Evolutionary conservation across 2,888 invertebrate species (phyloP).

Genomic region (Lepeophtheirus nordmannii): DNA sequence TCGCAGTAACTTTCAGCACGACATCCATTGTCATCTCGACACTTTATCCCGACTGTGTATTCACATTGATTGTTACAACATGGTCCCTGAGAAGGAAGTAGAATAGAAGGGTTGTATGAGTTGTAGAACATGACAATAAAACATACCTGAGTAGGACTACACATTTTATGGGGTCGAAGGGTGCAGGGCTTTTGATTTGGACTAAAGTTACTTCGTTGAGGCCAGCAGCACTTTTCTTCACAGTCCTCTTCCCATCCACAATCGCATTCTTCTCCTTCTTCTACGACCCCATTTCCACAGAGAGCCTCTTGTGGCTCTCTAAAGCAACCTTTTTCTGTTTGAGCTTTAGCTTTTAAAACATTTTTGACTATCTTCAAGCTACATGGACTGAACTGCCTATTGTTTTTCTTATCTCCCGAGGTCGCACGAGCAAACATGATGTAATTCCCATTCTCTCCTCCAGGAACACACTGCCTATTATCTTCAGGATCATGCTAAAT

Average conservation of each 20-base stretch:
- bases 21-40: conserved; percentile 83
- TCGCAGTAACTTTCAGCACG: conserved; percentile 81
- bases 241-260: conserved; percentile 98
- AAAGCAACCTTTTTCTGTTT: conserved; percentile 78
- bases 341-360: conserved; percentile 76
- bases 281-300: conserved; percentile 95
- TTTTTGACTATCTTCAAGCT: conserved; percentile 80
- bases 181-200: conserved; percentile 66
- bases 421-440: conserved; percentile 97
- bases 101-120: background rate
- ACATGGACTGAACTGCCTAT: conserved; percentile 91
- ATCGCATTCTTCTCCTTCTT: conserved; percentile 92
- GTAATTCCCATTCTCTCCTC: conserved; percentile 90
- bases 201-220: conserved; percentile 64
- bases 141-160: conserved; percentile 64
- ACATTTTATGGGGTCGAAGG: conserved; percentile 54
- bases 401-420: conserved; percentile 91
- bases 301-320: conserved; percentile 83
- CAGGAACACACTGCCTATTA: conserved; percentile 63
- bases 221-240: conserved; percentile 78
- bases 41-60: conserved; percentile 68
- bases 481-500: conserved; percentile 75
- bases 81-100: conserved; percentile 50
- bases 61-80: conserved; percentile 81
- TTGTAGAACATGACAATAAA: background rate